These are phyloP conservation scores for Octopus bimaculoides DNA, from an alignment of 1,140 invertebrate species.

Conservation along the genomic window DNA sequence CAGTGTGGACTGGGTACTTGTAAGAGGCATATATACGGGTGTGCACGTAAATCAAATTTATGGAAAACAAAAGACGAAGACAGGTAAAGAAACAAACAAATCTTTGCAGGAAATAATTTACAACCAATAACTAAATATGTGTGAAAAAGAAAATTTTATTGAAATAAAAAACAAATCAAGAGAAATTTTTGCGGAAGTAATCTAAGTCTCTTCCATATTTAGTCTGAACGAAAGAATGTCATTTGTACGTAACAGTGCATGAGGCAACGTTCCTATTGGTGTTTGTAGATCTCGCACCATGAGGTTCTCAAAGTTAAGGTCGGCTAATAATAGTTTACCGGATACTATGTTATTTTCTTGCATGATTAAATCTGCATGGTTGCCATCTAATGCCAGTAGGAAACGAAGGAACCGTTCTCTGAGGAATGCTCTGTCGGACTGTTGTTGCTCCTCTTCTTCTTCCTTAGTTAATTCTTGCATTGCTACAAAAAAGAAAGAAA, in stretches of 20 bases:
- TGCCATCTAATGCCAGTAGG: slow-evolving; percentile 36
- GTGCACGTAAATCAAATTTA: no score
- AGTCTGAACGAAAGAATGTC: slow-evolving; percentile 47
- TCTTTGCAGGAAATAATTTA: no score
- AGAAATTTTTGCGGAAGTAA: no score
- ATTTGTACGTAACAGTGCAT: slow-evolving; percentile 48
- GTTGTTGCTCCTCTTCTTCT: slow-evolving; percentile 26
- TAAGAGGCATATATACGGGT: no score
- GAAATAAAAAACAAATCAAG: no score
- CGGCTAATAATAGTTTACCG: slow-evolving; percentile 38
- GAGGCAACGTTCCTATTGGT: slow-evolving; percentile 50
- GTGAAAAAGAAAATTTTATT: no score
- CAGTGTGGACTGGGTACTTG: no score
- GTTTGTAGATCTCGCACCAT: slow-evolving; percentile 48
- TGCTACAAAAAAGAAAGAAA: neutral
- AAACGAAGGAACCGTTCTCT: slow-evolving; percentile 50
- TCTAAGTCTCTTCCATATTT: neutral
- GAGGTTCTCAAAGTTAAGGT: slow-evolving; percentile 49
- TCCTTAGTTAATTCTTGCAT: neutral
- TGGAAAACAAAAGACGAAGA: no score
- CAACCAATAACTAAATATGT: no score
- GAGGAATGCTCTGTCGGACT: slow-evolving; percentile 45
- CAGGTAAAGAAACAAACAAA: no score
- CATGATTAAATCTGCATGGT: slow-evolving; percentile 36
- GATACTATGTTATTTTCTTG: slow-evolving; percentile 42